Evolutionary conservation across 2,888 invertebrate species (phyloP).

Genomic region (Antheraea yamamai): DNA sequence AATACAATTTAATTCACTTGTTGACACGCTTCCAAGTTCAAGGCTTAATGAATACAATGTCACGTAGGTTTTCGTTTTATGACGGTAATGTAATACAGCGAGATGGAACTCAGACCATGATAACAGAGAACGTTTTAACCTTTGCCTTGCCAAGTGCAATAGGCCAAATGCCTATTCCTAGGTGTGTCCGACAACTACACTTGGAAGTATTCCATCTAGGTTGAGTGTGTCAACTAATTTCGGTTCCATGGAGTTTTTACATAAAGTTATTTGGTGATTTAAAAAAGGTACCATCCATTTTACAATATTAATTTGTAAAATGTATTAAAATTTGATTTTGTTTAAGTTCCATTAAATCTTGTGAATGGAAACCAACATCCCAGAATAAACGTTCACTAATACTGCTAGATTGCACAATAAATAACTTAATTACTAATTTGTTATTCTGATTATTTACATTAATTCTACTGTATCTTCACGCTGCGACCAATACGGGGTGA

Average conservation of each 20-base stretch:
- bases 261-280: neutral
- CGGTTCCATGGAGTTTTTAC: neutral
- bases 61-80: too few relatives aligned
- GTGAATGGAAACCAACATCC: constrained; percentile 12
- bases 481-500: neutral
- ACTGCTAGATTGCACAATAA: constrained; percentile 82
- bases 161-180: neutral
- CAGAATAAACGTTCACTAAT: constrained; percentile 47
- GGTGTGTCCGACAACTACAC: neutral
- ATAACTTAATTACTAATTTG: constrained; percentile 63
- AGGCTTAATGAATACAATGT: too few relatives aligned
- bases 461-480: constrained; percentile 22
- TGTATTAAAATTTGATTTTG: neutral
- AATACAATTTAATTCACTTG: neutral
- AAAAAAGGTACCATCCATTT: neutral
- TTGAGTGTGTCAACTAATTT: neutral
- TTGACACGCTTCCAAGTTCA: neutral
- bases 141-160: neutral
- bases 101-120: too few relatives aligned
- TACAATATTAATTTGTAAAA: neutral
- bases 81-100: too few relatives aligned
- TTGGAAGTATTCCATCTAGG: neutral
- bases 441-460: constrained; percentile 45
- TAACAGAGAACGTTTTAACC: neutral
- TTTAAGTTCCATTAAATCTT: neutral